A percentile compares a stretch with the other conserved stretches of the same genome.
Conservation (phyloP, 2,797 vertebrate species). For the Ibycter americanus region DNA sequence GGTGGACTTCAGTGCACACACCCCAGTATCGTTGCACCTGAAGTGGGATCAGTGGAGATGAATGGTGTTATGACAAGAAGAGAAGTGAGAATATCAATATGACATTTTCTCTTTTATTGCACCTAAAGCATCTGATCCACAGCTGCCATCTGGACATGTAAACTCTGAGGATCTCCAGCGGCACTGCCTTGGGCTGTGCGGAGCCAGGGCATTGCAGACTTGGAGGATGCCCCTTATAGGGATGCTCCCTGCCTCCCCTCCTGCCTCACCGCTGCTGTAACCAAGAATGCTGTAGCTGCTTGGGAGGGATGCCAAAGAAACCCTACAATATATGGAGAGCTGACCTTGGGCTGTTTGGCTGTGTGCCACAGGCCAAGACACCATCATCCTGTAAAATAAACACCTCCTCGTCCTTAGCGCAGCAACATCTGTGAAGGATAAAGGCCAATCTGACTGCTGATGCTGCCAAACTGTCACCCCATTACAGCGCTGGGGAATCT, state of each 20-base stretch:
- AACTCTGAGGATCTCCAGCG: background rate
- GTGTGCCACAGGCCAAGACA: background rate
- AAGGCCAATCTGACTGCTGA: slow-evolving; percentile 18
- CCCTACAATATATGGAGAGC: background rate
- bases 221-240: background rate
- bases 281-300: background rate
- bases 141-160: background rate
- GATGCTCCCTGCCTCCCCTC: background rate
- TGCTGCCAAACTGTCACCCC: slow-evolving; percentile 37
- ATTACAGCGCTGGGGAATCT: background rate
- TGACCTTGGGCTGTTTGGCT: slow-evolving; percentile 47
- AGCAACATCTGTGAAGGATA: slow-evolving; percentile 27
- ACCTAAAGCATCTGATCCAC: background rate
- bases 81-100: background rate
- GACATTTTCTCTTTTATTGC: background rate
- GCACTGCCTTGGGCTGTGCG: background rate
- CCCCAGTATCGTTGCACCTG: background rate
- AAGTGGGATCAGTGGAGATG: background rate
- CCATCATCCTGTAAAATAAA: slow-evolving; percentile 30
- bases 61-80: background rate
- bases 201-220: background rate
- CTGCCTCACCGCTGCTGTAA: background rate
- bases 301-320: background rate
- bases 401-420: background rate
- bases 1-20: background rate